phyloP scores from a whole-genome alignment of 2,113 vertebrate species.

The cattle (Bos taurus) region ARS-UCD2.0 NC_037345.1:34905501-34906000 shows the following conservation, averaged over 20 bases:
- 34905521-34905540: constrained; percentile 94
- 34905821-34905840: not conserved
- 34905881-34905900: not conserved
- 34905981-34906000: not conserved
- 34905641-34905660: not conserved
- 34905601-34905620: constrained; percentile 87
- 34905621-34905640: not conserved
- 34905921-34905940: not conserved
- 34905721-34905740: not conserved
- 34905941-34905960: not conserved
- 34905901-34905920: not conserved
- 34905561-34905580: constrained; percentile 92
- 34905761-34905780: not conserved
- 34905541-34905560: constrained; percentile 96
- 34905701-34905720: not conserved
- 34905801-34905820: not conserved
- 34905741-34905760: not conserved
- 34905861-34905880: not conserved
- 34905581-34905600: constrained; percentile 94
- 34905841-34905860: not conserved
- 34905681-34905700: not conserved
- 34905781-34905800: not conserved
- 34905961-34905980: not conserved
- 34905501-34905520: constrained; percentile 96
- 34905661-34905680: not conserved